Evolutionary conservation across 2,888 invertebrate genomes (phyloP), one percentile per base, ranked within the genome.

Genomic region (Drosophila rubida): DNA sequence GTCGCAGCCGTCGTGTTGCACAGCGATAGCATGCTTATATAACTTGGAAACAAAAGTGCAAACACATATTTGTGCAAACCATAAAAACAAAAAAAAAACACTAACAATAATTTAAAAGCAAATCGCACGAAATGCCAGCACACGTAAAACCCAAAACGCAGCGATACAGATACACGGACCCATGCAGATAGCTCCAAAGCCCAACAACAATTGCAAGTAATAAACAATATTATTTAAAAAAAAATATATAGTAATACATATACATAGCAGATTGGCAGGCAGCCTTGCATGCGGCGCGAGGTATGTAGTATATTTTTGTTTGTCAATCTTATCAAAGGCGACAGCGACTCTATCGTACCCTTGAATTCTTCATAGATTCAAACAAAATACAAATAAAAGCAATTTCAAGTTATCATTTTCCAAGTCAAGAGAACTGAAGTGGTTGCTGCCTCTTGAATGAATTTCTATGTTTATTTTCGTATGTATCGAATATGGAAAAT

Each of bases 301-400:
- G 45, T 63, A 64, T 63, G 35, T 58, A 64, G 45, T 66, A 77
- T 78, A 80, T 78, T 63, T 75, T 53, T 76, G 68, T 77, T 75
- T 70, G 88, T 83, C 88, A 83, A 83, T 83, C 82, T 83, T 83
- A 83, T 83, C 82, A 72, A 62, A 75, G 72, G 60, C 67, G 65
- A 64, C 74, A 48, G 58, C 65, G 62, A 22, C 67, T 75, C 73
- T 66, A 69, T 69, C 83, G 71, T 87, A 75, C 86, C 88, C 88
- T 85, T 81, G 81, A 81, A 87, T 72, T 60, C 48, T 54, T 51
- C 61, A 66, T 77, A 66, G 67, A 74, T 64, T 87, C 68, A 73
- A 77, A 78, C 74, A 48, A 62, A 73, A 57, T 60, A 60, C 45
- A 73, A 67, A 72, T 64, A 61, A 64, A 73, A 74, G 65, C 61